Evolutionary conservation across 2,113 vertebrate species (phyloP).

Genomic region (Spermophilus dauricus): DNA sequence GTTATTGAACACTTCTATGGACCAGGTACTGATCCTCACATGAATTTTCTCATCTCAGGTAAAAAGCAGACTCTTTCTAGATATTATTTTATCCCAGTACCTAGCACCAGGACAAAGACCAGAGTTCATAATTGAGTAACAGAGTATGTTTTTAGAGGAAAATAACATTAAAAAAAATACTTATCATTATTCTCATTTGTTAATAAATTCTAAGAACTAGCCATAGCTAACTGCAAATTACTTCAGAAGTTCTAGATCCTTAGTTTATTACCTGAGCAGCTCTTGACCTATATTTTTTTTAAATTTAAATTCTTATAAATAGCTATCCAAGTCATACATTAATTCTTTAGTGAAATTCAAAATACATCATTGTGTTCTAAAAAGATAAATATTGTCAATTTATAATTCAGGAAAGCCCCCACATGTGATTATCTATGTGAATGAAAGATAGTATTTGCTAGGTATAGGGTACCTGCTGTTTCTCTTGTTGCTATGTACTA

Average conservation of each 20-base stretch:
- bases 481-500: background rate
- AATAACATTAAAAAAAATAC: background rate
- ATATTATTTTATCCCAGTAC: background rate
- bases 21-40: background rate
- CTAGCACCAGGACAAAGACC: background rate
- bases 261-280: background rate
- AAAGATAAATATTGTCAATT: background rate
- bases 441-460: background rate
- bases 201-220: background rate
- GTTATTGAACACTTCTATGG: background rate
- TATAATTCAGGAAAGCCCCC: background rate
- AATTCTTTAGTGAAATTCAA: conserved; percentile 3
- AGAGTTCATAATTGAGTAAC: background rate
- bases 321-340: background rate
- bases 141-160: background rate
- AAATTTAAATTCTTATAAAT: conserved; percentile 1
- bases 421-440: background rate
- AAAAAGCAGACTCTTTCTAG: background rate
- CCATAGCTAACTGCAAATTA: background rate
- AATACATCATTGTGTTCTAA: background rate
- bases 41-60: background rate
- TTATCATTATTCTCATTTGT: background rate
- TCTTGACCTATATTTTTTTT: background rate
- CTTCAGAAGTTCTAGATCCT: background rate
- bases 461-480: background rate